phyloP scores from a whole-genome alignment of 1,140 invertebrate genomes.

The Drosophila funebris region DNA sequence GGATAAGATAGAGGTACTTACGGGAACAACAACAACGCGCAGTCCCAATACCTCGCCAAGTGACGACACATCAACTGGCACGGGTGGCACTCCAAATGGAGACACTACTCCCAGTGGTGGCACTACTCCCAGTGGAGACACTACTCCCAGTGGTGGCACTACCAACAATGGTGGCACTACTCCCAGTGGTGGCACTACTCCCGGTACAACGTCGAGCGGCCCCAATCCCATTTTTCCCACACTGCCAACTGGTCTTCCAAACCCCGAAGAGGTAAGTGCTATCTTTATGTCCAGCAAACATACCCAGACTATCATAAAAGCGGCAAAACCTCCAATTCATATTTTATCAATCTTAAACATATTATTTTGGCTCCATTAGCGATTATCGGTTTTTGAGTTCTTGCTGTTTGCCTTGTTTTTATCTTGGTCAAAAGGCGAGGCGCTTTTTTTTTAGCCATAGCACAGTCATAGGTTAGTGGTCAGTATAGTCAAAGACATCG shows the following conservation, averaged over 20 bases:
- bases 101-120: constrained; percentile 20
- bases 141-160: constrained; percentile 16
- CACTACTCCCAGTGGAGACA: constrained; percentile 1
- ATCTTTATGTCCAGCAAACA: neutral
- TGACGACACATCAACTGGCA: no score
- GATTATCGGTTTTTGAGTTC: constrained; percentile 50
- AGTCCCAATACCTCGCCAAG: constrained; percentile 19
- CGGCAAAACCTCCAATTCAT: constrained; percentile 62
- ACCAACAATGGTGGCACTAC: constrained; percentile 15
- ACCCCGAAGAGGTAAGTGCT: constrained; percentile 67
- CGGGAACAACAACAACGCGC: constrained; percentile 44
- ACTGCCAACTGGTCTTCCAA: constrained; percentile 69
- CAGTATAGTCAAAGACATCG: constrained; percentile 46
- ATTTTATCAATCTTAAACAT: constrained; percentile 24
- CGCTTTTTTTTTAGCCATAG: constrained; percentile 1
- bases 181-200: neutral
- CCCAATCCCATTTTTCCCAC: constrained; percentile 67
- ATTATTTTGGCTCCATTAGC: constrained; percentile 5
- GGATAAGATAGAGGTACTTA: constrained; percentile 66
- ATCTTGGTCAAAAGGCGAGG: constrained; percentile 26
- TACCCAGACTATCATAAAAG: constrained; percentile 49
- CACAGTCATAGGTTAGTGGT: constrained; percentile 1
- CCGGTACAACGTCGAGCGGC: neutral
- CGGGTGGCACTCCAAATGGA: neutral
- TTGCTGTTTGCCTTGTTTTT: constrained; percentile 38